Evolutionary conservation across 2,888 invertebrate genomes (phyloP), one percentile per base, ranked within the genome.

Genomic region (Hypomecis atomaria): DNA sequence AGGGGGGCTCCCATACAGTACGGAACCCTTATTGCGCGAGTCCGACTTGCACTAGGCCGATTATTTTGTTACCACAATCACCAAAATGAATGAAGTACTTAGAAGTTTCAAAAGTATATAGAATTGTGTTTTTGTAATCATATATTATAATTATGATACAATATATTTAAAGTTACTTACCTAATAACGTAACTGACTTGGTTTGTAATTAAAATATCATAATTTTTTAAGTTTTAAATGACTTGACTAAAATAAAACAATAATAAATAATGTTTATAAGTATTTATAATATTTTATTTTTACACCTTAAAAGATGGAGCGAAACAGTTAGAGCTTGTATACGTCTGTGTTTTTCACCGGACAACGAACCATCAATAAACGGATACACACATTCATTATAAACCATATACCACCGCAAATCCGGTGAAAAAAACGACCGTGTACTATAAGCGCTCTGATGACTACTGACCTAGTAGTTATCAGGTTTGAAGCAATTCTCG

Each of bases 51-150:
- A n/a, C n/a, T n/a, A n/a, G n/a, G n/a, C n/a, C n/a, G n/a, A n/a
- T n/a, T n/a, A n/a, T 49, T 42, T 45, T 38, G 42, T 47, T 47
- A 47, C 47, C 47, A 47, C 0, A 9, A 33, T 60, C 47, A 60
- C 50, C 13, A 53, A 43, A 36, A 40, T 43, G 42, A 47, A 48
- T 47, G 53, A 48, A 48, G 48, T 60, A 57, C 49, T 65, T 57
- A 53, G 38, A 44, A 44, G 33, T 55, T 37, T 34, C n/a, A 11
- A 37, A 37, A 37, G 13, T 49, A 50, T 11, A 50, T 50, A 13
- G 38, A 50, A 50, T 10, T 33, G 13, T 23, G 37, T 37, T n/a
- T 37, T 6, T n/a, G 7, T 47, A 47, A 47, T 10, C 0, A 11
- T 3, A n/a, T 0, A n/a, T n/a, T 7, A 8, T 34, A 34, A 0